Conservation (phyloP, 2,797 vertebrate genomes). For the Peromyscus attwateri region DNA sequence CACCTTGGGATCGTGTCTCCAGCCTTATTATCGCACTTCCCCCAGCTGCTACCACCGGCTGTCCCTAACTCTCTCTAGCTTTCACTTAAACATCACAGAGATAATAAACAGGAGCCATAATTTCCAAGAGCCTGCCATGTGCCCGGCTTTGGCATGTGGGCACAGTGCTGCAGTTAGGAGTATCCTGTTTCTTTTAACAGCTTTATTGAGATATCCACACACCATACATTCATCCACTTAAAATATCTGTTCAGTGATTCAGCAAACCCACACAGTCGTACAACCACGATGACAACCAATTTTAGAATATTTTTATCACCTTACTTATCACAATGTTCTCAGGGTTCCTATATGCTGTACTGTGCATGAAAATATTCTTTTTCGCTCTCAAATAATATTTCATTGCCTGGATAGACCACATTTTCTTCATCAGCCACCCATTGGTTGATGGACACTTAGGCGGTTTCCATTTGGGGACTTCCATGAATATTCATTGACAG, state of each 20-base stretch:
- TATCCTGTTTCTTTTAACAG: not conserved
- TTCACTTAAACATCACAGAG: not conserved
- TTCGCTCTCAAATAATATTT: conserved; percentile 18
- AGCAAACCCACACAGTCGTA: not conserved
- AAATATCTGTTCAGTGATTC: not conserved
- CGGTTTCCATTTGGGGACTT: not conserved
- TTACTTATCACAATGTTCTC: not conserved
- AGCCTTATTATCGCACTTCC: not conserved
- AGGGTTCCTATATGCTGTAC: too few relatives aligned
- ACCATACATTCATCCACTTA: not conserved
- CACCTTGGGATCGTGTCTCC: not conserved
- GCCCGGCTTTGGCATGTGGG: not conserved
- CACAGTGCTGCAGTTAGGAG: not conserved
- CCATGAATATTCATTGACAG: not conserved
- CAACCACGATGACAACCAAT: not conserved
- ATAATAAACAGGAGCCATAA: not conserved
- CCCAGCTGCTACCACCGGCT: not conserved
- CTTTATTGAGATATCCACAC: not conserved
- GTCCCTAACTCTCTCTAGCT: not conserved
- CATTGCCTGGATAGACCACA: not conserved
- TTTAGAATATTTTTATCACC: not conserved
- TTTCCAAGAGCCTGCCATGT: not conserved
- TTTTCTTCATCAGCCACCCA: not conserved
- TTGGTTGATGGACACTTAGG: not conserved
- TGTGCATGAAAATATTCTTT: not conserved